These are phyloP conservation scores for Luperina nickerlii DNA, from an alignment of 2,888 invertebrate genomes.

Conservation along the genomic window DNA sequence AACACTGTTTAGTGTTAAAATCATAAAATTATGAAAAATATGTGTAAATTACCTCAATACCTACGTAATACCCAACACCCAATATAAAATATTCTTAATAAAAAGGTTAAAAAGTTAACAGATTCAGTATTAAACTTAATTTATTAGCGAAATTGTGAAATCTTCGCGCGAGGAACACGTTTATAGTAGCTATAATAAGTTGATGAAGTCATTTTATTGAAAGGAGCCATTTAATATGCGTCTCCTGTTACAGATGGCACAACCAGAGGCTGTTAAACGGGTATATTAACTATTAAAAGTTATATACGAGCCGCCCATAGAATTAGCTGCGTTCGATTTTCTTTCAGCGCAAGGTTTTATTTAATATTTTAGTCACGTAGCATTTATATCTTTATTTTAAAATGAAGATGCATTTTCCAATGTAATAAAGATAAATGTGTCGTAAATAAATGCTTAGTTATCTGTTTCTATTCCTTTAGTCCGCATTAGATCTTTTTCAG, in stretches of 20 bases:
- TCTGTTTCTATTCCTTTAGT: slow-evolving; percentile 2
- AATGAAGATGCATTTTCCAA: slow-evolving; percentile 23
- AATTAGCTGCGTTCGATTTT: slow-evolving; percentile 52
- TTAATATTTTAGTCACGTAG: slow-evolving; percentile 34
- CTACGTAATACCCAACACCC: neutral
- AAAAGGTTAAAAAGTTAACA: slow-evolving; percentile 23
- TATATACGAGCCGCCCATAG: slow-evolving; percentile 23
- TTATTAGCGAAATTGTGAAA: slow-evolving; percentile 70
- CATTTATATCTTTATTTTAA: slow-evolving; percentile 5
- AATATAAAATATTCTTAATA: slow-evolving; percentile 9
- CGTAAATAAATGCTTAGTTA: neutral
- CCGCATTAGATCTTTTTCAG: slow-evolving; percentile 28
- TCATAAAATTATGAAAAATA: neutral
- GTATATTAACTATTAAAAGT: slow-evolving; percentile 47
- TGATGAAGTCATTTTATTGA: slow-evolving; percentile 64
- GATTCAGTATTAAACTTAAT: slow-evolving; percentile 49
- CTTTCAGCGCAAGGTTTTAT: slow-evolving; percentile 41
- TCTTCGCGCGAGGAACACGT: slow-evolving; percentile 50
- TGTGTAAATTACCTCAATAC: neutral
- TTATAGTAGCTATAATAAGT: slow-evolving; percentile 44
- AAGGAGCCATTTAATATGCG: slow-evolving; percentile 62
- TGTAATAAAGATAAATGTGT: neutral
- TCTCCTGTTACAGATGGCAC: slow-evolving; percentile 54
- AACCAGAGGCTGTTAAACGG: slow-evolving; percentile 40
- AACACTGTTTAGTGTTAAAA: neutral